Percentiles rank a stretch among this genome's conserved stretches.
phyloP scores from a whole-genome alignment of 2,888 invertebrate genomes.

The Lissocephala sabroskyi region DNA sequence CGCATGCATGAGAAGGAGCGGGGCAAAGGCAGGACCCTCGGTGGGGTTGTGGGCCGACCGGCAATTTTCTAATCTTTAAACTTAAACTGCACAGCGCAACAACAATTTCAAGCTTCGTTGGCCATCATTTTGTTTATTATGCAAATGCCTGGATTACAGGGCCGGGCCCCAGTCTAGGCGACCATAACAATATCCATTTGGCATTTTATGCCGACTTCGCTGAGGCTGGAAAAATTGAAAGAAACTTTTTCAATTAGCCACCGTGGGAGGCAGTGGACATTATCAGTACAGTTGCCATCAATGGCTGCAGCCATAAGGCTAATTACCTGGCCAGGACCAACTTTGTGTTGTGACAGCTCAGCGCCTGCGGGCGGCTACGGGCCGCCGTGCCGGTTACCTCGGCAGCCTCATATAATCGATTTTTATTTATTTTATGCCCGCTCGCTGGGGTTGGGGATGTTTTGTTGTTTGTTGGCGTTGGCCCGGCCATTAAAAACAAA shows the following conservation, averaged over 20 bases:
- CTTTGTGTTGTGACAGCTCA: conserved; percentile 47
- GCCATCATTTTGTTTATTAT: conserved; percentile 43
- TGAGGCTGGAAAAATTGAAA: conserved; percentile 10
- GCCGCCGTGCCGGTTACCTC: conserved; percentile 9
- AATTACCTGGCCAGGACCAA: conserved; percentile 38
- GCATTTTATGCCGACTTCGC: neutral
- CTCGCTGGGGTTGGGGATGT: neutral
- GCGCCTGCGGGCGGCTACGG: conserved; percentile 30
- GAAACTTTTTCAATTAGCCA: conserved; percentile 56
- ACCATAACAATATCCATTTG: neutral
- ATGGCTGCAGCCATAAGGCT: conserved; percentile 11
- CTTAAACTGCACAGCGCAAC: conserved; percentile 34
- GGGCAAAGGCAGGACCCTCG: no score
- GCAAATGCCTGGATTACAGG: conserved; percentile 43
- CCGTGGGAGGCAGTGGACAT: conserved; percentile 26
- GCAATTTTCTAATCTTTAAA: conserved; percentile 17
- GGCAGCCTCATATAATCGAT: conserved; percentile 36
- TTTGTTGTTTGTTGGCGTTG: conserved; percentile 1
- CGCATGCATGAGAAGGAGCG: neutral
- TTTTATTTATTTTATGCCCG: conserved; percentile 40
- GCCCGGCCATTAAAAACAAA: conserved; percentile 35
- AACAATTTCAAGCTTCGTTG: conserved; percentile 59
- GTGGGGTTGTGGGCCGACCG: neutral
- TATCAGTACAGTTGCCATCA: conserved; percentile 17
- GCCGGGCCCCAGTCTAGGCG: no score